Evolutionary conservation across 1,140 invertebrate species (phyloP), one percentile per base, ranked within the genome.

Genomic region (Magallana gigas): DNA sequence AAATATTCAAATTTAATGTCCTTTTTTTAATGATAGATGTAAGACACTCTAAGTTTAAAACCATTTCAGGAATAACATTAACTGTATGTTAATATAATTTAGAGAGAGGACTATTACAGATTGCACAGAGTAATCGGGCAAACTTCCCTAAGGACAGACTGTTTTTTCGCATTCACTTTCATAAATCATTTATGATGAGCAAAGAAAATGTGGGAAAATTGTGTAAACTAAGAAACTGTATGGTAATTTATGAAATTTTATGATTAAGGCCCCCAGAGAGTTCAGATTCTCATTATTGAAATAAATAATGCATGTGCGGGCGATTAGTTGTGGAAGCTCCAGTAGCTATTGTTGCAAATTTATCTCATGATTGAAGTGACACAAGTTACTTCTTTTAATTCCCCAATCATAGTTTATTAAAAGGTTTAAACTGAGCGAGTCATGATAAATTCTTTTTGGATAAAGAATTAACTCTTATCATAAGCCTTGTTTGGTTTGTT

Each of bases 171-270:
- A 12, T 76, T 76, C 68, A 76, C 68, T 36, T 76, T 76, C 68
- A 76, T 76, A 76, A 76, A 76, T 76, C 68, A 76, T 76, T 76
- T 76, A 76, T 76, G 68, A 76, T 76, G 68, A 76, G 68, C 68
- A 76, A 76, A 76, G 68, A 29, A 76, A 76, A 76, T 76, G 68
- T 76, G 68, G 68, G 68, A 76, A 76, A 76, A 76, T 76, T 76
- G 68, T 76, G 68, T 76, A 76, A 76, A 76, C 68, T 76, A 76
- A 23, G 68, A 76, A 29, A 76, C 68, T 76, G 23, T 76, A 76
- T 76, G 68, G 68, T 76, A 76, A 76, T 76, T 76, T 76, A 76
- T 76, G 68, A 76, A 76, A 76, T 76, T 76, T 76, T 29, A 76
- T 76, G 23, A 76, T 76, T 48, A 29, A 23, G 68, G 68, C 18